Base-by-base conservation (phyloP, 2,888 invertebrate species). In the Encarsia formosa region DNA sequence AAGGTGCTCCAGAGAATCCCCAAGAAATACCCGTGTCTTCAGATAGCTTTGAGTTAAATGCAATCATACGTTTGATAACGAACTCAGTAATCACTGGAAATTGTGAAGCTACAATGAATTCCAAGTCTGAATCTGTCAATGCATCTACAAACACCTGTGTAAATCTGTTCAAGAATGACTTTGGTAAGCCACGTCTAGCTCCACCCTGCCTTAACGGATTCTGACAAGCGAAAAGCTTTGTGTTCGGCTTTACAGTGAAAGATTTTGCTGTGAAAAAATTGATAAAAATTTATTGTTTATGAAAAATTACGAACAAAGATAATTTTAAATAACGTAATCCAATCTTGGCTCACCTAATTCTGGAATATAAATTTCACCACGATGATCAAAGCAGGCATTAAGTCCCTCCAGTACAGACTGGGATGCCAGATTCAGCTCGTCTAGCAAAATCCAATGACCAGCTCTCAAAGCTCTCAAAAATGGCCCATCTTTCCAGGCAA, bases 321-420 rank as follows among this genome's bases (percentile, higher is more conserved):
- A 26, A 11, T 8, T 11, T 26, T 26, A 26, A 26, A 26, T 13
- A 29, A 29, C 29, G 29, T 29, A 41, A 41, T 16, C 9, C 18
- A 26, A 44, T 42, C 15, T n/a, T 11, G n/a, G 15, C 56, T 51
- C 23, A 41, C 88, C 91, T 11, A 99, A 77, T 76, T 99, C 99
- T 0, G 99, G 95, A 51, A 99, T 88, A 69, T 83, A 99, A 19
- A 99, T 85, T 76, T 96, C 93, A 1, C 93, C 93, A 64, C 99
- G 81, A 71, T 99, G 99, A 79, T 99, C 99, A 49, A 99, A 81
- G 66, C 98, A 97, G 0, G 99, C 98, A 71, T 99, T 99, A 3
- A 99, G 80, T 23, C 98, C 99, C 79, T 99, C 99, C 13, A 99
- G 77, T 1, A 99, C 98, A 0, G 97, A 92, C 73, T 99, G 99